phyloP scores from a whole-genome alignment of 2,113 vertebrate species.

The Ophiodon elongatus region DNA sequence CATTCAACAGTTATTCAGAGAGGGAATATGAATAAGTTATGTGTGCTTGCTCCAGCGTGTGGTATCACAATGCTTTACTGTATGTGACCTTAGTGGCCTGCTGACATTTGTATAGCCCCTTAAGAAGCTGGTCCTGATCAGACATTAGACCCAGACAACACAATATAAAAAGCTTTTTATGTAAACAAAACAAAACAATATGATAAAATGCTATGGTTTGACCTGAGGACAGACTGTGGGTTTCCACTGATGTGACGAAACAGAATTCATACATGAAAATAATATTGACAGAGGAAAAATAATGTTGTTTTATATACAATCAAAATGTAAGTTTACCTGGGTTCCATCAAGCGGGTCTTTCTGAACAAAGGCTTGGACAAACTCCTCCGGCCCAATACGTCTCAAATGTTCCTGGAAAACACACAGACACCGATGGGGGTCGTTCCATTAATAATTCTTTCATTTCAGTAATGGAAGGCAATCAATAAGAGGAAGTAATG shows the following conservation, averaged over 20 bases:
- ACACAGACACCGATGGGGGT: neutral
- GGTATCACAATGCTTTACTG: neutral
- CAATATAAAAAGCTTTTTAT: neutral
- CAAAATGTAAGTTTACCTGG: constrained; percentile 85
- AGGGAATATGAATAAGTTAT: neutral
- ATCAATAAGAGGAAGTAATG: constrained; percentile 74
- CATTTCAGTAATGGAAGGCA: constrained; percentile 75
- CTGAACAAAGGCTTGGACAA: constrained; percentile 94
- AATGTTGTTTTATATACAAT: neutral
- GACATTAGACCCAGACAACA: neutral
- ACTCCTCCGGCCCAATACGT: constrained; percentile 96
- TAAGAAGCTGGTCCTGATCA: constrained; percentile 13
- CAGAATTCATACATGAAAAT: neutral
- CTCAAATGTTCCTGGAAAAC: constrained; percentile 91
- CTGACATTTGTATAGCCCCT: constrained; percentile 20
- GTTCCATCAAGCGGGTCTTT: constrained; percentile 93
- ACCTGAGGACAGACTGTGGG: neutral
- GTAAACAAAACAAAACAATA: neutral
- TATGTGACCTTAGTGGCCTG: neutral
- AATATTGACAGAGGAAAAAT: neutral
- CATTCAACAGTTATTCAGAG: neutral
- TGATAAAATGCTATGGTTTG: neutral
- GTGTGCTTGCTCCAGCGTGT: constrained; percentile 5
- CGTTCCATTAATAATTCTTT: constrained; percentile 64
- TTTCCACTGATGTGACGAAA: neutral